Conservation (phyloP, 2,113 vertebrate species). For the Zeus faber region DNA sequence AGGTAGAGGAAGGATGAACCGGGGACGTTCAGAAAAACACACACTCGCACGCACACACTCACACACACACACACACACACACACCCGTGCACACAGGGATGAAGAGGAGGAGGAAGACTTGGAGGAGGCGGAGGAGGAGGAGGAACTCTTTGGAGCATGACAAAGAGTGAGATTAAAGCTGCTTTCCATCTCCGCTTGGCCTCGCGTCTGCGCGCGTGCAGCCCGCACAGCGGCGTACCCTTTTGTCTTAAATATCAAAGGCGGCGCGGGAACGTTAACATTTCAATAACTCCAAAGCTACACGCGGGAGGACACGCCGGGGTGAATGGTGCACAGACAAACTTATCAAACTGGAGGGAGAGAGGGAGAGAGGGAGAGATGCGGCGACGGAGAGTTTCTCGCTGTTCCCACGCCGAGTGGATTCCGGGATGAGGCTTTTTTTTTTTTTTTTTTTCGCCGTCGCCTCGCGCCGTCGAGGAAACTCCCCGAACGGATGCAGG, state of each 20-base stretch:
- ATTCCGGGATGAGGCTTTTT: no score
- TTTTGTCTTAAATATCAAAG: constrained; percentile 99
- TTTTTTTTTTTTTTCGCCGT: no score
- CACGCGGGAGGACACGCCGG: constrained; percentile 67
- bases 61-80: neutral
- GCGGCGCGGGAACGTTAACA: constrained; percentile 89
- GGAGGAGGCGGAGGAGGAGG: constrained; percentile 44
- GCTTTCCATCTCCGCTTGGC: constrained; percentile 80
- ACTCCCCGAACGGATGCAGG: no score
- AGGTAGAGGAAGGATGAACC: constrained; percentile 64
- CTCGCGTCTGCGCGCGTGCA: constrained; percentile 70
- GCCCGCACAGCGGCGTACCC: constrained; percentile 82
- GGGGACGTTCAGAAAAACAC: constrained; percentile 63
- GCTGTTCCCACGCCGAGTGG: no score
- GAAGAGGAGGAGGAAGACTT: neutral
- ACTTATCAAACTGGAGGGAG: constrained; percentile 70
- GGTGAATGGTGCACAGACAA: constrained; percentile 80
- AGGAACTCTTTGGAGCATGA: constrained; percentile 71
- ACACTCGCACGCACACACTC: constrained; percentile 21
- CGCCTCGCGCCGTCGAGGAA: no score
- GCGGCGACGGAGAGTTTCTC: neutral
- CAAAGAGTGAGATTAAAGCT: constrained; percentile 80
- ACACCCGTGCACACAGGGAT: neutral
- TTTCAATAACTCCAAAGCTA: constrained; percentile 94
- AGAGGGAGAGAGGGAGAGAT: constrained; percentile 50